phyloP scores from a whole-genome alignment of 2,888 invertebrate species.

The Ectobius pallidus region DNA sequence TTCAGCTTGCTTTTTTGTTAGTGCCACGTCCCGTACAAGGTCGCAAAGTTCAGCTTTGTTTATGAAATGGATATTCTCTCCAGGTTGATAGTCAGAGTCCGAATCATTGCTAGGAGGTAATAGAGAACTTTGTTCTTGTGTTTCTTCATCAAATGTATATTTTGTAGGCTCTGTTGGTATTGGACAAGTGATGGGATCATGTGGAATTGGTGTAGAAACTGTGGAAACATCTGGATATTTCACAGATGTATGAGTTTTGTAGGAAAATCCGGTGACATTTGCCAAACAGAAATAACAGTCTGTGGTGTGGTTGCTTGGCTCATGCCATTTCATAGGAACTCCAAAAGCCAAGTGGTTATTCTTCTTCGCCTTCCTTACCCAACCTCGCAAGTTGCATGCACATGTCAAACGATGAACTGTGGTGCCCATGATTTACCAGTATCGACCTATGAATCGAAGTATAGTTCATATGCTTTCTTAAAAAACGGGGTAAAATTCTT shows the following conservation, averaged over 20 bases:
- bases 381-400: background rate
- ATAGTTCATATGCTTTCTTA: conserved; percentile 13
- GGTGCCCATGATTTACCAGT: background rate
- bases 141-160: background rate
- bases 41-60: background rate
- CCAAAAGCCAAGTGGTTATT: conserved; percentile 13
- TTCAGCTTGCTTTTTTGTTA: background rate
- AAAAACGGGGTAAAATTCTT: background rate
- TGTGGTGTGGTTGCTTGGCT: conserved; percentile 10
- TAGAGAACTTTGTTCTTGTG: background rate
- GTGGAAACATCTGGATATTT: background rate
- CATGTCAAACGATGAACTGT: background rate
- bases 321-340: conserved; percentile 17
- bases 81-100: conserved; percentile 1
- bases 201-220: background rate
- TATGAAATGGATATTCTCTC: background rate
- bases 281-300: background rate
- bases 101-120: background rate
- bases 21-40: background rate
- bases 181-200: background rate
- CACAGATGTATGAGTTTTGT: conserved; percentile 1
- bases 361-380: conserved; percentile 21
- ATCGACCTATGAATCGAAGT: conserved; percentile 1
- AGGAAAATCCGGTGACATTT: background rate
- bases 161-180: background rate